Percentiles rank a stretch among this genome's conserved stretches.
Conservation (phyloP, 2,797 vertebrate species). For the Otolemur crassicaudatus region DNA sequence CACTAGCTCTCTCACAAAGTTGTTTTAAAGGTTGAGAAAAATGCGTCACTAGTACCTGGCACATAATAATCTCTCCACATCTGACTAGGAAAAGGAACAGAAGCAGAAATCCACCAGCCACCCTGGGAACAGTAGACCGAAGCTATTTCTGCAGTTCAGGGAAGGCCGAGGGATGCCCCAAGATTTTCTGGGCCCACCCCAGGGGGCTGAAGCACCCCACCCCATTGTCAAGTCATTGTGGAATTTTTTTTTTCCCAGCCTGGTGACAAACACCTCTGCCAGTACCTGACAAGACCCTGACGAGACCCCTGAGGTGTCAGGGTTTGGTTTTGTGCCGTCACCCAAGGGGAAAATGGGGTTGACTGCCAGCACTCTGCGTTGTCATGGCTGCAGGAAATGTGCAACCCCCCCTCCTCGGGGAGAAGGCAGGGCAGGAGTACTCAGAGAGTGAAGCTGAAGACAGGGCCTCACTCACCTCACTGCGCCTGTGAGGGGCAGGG, state of each 20-base stretch:
- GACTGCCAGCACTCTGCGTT: neutral
- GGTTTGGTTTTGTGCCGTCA: neutral
- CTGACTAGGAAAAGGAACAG: neutral
- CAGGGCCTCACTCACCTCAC: rapidly evolving
- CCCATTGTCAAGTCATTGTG: neutral
- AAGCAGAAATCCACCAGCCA: slow-evolving; percentile 25
- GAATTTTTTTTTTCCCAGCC: neutral
- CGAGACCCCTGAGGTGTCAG: neutral
- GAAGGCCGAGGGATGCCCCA: neutral
- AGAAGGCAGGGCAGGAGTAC: too few species aligned
- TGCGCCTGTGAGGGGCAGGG: rapidly evolving
- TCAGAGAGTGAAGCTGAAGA: neutral
- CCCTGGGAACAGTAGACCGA: slow-evolving; percentile 52
- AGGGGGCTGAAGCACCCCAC: rapidly evolving
- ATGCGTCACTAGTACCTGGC: slow-evolving; percentile 46
- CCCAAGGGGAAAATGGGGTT: neutral
- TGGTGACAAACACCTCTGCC: neutral
- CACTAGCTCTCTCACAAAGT: neutral
- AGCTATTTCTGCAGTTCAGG: neutral
- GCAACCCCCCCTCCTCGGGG: neutral
- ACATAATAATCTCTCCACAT: neutral
- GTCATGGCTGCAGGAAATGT: neutral
- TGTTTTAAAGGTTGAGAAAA: slow-evolving; percentile 46
- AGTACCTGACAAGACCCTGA: neutral
- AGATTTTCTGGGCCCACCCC: neutral